Base-by-base conservation (phyloP, 2,797 vertebrate species). In the Ficedula albicollis region DNA sequence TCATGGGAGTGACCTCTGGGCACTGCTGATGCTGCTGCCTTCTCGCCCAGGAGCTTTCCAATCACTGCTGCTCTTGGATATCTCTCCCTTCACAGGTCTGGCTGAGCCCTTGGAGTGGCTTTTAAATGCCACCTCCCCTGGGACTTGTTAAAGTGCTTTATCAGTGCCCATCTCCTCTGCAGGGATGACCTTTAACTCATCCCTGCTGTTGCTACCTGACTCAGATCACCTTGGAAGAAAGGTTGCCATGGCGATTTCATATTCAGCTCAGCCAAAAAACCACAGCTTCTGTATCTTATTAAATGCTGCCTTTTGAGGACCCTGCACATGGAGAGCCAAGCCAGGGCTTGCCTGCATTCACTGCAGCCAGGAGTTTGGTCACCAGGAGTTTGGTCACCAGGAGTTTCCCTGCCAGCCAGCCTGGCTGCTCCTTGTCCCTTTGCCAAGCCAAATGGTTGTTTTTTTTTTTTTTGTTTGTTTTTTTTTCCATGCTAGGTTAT, bases 171-270 rank as follows among this genome's bases (percentile, higher is more conserved):
- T 97, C 96, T 96, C 91, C 95, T 95, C 91, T 55, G 94, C 93
- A 81, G 88, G 88, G 81, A 39, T 97, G 98, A 98, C 98, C 98
- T 98, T 98, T 98, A 95, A 87, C 97, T 98, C 95, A 58, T 97
- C 80, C 91, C 90, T 92, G 94, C 97, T 97, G 95, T 94, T 94
- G 93, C 94, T 95, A 97, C 97, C 98, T 98, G 98, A 96, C 97
- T 98, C 27, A 56, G 93, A 93, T 97, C 97, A 98, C 98, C 97
- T 97, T 92, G 70, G 90, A 96, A 97, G 87, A 96, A 97, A 98
- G 95, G 98, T 98, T 98, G 97, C 98, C 97, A 98, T 98, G 97
- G 98, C 7, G 22, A 98, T 97, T 95, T 87, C 87, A 87, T 93
- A 93, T 94, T 96, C 95, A 85, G 91, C 87, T 80, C 86, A 96